phyloP scores from a whole-genome alignment of 2,888 invertebrate genomes.

The Glyphotaelius pellucidus region DNA sequence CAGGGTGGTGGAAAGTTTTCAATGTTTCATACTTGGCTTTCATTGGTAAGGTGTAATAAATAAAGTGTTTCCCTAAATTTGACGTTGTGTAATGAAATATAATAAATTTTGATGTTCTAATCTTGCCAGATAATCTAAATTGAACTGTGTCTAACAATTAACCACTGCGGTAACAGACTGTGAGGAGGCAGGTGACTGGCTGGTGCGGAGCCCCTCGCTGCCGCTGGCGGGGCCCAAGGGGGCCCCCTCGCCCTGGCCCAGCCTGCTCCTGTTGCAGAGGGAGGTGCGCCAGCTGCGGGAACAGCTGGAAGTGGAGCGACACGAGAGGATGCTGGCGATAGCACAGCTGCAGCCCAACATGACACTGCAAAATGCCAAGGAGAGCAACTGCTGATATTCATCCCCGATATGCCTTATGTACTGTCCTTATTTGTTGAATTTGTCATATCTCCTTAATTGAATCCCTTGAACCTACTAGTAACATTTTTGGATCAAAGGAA shows the following conservation, averaged over 20 bases:
- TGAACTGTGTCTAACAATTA: constrained; percentile 32
- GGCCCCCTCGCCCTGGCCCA: constrained; percentile 84
- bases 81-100: neutral
- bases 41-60: neutral
- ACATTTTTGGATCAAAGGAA: neutral
- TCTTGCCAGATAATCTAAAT: neutral
- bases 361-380: constrained; percentile 74
- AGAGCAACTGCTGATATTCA: constrained; percentile 74
- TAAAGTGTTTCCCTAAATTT: neutral
- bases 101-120: neutral
- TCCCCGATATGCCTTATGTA: constrained; percentile 16
- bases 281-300: constrained; percentile 82
- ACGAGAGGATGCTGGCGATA: constrained; percentile 75
- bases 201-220: constrained; percentile 75
- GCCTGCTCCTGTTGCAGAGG: constrained; percentile 86
- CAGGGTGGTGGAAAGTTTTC: neutral
- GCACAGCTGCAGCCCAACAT: constrained; percentile 72
- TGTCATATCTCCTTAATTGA: neutral
- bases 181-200: constrained; percentile 70
- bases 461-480: neutral
- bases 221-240: constrained; percentile 73
- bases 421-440: neutral
- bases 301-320: constrained; percentile 83
- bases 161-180: constrained; percentile 26
- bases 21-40: neutral